Evolutionary conservation across 2,888 invertebrate genomes (phyloP), one percentile per base, ranked within the genome.

Genomic region (Lucinisca nassula): DNA sequence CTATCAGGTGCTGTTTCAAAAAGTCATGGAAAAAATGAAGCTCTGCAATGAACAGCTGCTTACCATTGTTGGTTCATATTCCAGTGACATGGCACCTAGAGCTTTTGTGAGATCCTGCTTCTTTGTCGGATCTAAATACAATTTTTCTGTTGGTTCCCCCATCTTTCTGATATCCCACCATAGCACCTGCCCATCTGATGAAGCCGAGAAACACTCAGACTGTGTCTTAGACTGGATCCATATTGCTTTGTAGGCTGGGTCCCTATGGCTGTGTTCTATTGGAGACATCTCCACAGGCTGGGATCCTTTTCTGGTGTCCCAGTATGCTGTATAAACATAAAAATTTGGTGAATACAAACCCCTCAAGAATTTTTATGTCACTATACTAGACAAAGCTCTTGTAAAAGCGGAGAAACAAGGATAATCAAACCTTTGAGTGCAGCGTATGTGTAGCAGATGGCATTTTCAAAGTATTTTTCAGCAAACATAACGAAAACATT

Each of bases 211-310:
- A 96, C 99, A 99, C 96, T 99, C 99, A 0, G 98, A 98, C 10
- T 98, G 98, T 45, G 98, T 98, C 97, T 99, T 99, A 0, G 99
- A 98, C 95, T 98, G 98, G 81, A 99, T 98, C 98, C 99, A 99
- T 0, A 98, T 97, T 12, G 98, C 98, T 92, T 98, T 98, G 92
- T 98, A 97, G 0, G 98, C 98, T 0, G 98, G 98, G 96, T 99
- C 99, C 77, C 98, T 97, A 96, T 99, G 99, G 82, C 98, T 98
- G 84, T 97, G 97, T 95, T 98, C 98, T 1, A 98, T 97, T 1
- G 97, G 97, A 92, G 98, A 98, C 83, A 97, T 96, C 91, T 98
- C 98, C 0, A 98, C 98, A 0, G 98, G 98, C 93, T 98, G 97
- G 24, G 98, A 97, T 17, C 98, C 98, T 95, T 98, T 98, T 17